Base-by-base conservation (phyloP, 64 coral and sea anemone genomes). In the Pachyseris speciosa region DNA sequence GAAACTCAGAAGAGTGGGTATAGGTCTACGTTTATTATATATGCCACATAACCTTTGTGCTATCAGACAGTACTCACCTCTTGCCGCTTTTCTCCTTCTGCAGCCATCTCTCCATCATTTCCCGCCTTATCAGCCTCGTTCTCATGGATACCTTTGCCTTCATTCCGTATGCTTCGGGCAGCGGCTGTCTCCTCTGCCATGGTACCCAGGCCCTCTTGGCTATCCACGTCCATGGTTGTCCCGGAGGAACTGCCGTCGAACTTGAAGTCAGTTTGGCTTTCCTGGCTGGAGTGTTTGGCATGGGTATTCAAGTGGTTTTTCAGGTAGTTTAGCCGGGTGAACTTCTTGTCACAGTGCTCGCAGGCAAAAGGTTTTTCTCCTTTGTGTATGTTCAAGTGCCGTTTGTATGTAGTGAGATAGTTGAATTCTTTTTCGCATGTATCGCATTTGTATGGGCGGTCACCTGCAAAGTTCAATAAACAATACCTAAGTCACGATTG, bases 351-450 rank as follows among this genome's bases (percentile, higher is more conserved):
- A 27, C 96, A 99, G 28, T 90, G 90, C 20, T 95, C 83, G 48
- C 96, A 99, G 17, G 93, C 69, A 51, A 93, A 99, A 10, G 96
- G 96, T 78, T 95, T 95, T 33, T 95, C 93, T 36, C 96, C 96
- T 51, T 92, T 99, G 53, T 99, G 96, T 25, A 99, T 99, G 80
- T 99, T 99, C 27, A 95, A 91, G 43, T 99, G 96, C n/a, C 96
- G 93, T 87, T 99, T 99, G 81, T 99, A 99, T 5, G 96, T 99
- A 4, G 96, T 99, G 28, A 99, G 93, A 68, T 99, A 99, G 55
- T 99, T 99, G 59, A 99, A 99, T 80, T 99, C 93, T 27, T 99
- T 99, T n/a, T 48, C 52, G 44, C 96, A 99, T 7, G 94, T 89
- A 4, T 99, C 93, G 65, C 96, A 99, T 67, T 99, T 99, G 44